Evolutionary conservation across 1,140 invertebrate genomes (phyloP), one percentile per base, ranked within the genome.

Genomic region (Diorhabda sublineata): DNA sequence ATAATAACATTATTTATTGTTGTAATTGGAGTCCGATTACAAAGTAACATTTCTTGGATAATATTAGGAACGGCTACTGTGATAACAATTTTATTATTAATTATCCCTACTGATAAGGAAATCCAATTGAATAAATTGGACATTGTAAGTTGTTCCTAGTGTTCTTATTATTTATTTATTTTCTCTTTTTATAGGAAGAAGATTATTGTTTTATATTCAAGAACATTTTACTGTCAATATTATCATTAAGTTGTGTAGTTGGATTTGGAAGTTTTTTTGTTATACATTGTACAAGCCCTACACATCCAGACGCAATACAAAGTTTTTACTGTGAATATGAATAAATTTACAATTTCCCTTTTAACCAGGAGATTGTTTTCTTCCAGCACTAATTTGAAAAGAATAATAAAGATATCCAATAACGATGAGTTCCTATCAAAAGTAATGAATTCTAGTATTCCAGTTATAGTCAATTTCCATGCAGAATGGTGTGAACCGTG

Each of bases 401-500:
- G 84, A 69, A 77, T 82, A 67, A 87, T 87, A 69, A 81, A 83
- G 45, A 85, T 89, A 58, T 83, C 82, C 63, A 83, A 84, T 66
- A 85, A 85, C 70, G 85, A 82, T 45, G 86, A 86, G 64, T 88
- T 88, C 77, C 78, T 85, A 52, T 77, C 81, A 41, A 88, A 93
- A 85, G 91, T 93, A 45, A 91, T 93, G 87, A 92, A 92, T 77
- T 92, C 89, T 76, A 85, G 87, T 56, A 88, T 90, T 73, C 91
- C 92, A 42, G 92, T 94, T 5, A 92, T 94, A 80, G 91, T 94
- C 3, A 93, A 93, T 80, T 94, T 93, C 78, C 92, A 94, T 75
- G 92, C 92, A 3, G 91, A 94, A 72, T 98, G 97, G 97, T 89
- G 97, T 83, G 95, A 96, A 77, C 97, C 97, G 1, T 98, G 97